A percentile compares a stretch with the other conserved stretches of the same genome.
phyloP scores from a whole-genome alignment of 2,113 vertebrate genomes.

The Gasterosteus nipponicus region DNA sequence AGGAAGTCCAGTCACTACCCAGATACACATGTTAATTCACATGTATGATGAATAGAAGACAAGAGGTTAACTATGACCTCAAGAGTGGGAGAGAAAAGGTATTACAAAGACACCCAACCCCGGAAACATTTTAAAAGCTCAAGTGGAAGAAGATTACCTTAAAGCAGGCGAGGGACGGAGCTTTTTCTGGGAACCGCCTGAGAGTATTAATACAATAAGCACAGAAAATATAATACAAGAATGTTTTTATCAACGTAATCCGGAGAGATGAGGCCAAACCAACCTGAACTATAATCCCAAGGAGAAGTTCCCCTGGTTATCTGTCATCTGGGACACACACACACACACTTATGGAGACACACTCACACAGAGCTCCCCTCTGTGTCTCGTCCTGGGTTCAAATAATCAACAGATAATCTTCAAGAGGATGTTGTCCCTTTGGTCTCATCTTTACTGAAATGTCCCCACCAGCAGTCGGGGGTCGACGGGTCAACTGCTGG shows the following conservation, averaged over 20 bases:
- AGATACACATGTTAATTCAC: slow-evolving; percentile 26
- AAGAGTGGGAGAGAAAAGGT: slow-evolving; percentile 56
- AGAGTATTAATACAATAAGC: slow-evolving; percentile 82
- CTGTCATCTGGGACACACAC: slow-evolving; percentile 63
- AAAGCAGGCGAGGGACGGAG: slow-evolving; percentile 64
- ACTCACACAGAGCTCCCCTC: slow-evolving; percentile 35
- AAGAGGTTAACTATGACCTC: slow-evolving; percentile 47
- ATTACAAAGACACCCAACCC: slow-evolving; percentile 58
- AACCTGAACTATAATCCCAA: slow-evolving; percentile 83
- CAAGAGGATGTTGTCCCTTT: slow-evolving; percentile 65
- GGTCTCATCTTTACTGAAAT: slow-evolving; percentile 61
- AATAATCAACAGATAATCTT: slow-evolving; percentile 77
- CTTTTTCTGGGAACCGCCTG: slow-evolving; percentile 72
- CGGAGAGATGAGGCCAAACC: slow-evolving; percentile 72
- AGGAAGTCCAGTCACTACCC: neutral
- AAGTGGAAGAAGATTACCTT: slow-evolving; percentile 82
- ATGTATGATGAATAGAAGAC: slow-evolving; percentile 23
- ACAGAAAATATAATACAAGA: slow-evolving; percentile 82
- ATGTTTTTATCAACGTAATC: slow-evolving; percentile 85
- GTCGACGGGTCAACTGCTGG: slow-evolving; percentile 24
- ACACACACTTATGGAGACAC: slow-evolving; percentile 43
- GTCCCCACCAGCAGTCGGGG: neutral
- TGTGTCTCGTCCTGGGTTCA: slow-evolving; percentile 54
- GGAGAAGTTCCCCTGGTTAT: slow-evolving; percentile 76
- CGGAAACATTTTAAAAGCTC: slow-evolving; percentile 75